A percentile compares a stretch with the other conserved stretches of the same genome.
phyloP scores from a whole-genome alignment of 2,888 invertebrate species.

The Xestia ashworthii region DNA sequence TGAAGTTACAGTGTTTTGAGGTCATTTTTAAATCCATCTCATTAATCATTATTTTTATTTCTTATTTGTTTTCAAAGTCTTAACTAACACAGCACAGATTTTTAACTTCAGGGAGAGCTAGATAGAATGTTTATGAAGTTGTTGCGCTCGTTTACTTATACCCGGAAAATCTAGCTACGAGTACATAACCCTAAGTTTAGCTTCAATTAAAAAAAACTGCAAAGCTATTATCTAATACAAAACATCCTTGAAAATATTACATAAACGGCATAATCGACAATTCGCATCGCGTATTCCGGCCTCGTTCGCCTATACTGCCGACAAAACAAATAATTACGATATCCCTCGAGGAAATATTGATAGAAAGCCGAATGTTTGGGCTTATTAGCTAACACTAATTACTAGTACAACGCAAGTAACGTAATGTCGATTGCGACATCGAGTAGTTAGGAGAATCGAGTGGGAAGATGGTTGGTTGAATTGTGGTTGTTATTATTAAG shows the following conservation, averaged over 20 bases:
- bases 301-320: conserved; percentile 34
- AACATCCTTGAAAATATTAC: conserved; percentile 38
- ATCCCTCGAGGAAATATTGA: conserved; percentile 63
- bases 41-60: no score
- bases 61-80: no score
- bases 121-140: no score
- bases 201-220: neutral
- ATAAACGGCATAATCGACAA: conserved; percentile 25
- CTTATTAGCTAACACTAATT: conserved; percentile 57
- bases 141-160: no score
- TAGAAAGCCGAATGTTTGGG: conserved; percentile 66
- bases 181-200: neutral
- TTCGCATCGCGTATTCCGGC: conserved; percentile 23
- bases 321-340: conserved; percentile 63
- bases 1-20: no score
- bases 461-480: neutral
- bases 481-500: no score
- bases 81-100: no score
- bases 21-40: no score
- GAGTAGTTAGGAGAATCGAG: neutral
- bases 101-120: no score
- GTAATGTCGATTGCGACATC: conserved; percentile 43
- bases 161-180: no score
- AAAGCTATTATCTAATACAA: neutral
- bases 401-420: conserved; percentile 6